Evolutionary conservation across 2,888 invertebrate species (phyloP).

Genomic region (Cataglyphis altisquamis): DNA sequence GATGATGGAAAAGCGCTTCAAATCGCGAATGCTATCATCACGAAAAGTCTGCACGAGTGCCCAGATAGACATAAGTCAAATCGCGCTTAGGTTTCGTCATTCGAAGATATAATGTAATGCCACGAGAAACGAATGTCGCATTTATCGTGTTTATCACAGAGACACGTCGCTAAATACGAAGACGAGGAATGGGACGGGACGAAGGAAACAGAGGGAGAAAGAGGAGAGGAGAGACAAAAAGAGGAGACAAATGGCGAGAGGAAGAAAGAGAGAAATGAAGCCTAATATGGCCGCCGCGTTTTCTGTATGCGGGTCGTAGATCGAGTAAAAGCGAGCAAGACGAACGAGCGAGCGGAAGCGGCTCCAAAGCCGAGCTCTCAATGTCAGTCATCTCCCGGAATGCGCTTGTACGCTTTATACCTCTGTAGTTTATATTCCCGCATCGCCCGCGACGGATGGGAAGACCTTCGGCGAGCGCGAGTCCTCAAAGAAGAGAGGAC

Average conservation of each 20-base stretch:
- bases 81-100: background rate
- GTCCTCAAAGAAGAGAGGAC: slow-evolving; percentile 78
- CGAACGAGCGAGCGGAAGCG: slow-evolving; percentile 75
- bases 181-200: background rate
- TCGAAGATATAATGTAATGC: slow-evolving; percentile 5
- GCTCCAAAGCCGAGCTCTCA: slow-evolving; percentile 81
- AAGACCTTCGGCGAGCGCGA: slow-evolving; percentile 75
- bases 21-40: background rate
- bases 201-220: background rate
- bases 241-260: slow-evolving; percentile 42
- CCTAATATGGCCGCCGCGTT: slow-evolving; percentile 84
- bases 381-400: slow-evolving; percentile 85
- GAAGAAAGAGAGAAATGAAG: slow-evolving; percentile 61
- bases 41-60: slow-evolving; percentile 15
- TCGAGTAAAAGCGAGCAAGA: slow-evolving; percentile 64
- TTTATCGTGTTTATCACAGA: background rate
- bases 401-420: slow-evolving; percentile 73
- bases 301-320: slow-evolving; percentile 85
- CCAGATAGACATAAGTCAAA: background rate
- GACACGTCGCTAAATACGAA: background rate
- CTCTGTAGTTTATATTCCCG: slow-evolving; percentile 83
- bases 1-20: background rate
- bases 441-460: slow-evolving; percentile 58
- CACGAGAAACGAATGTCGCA: background rate
- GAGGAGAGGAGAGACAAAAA: background rate